These are phyloP conservation scores for Pararge aegeria DNA, from an alignment of 1,140 invertebrate species.

Conservation along the genomic window DNA sequence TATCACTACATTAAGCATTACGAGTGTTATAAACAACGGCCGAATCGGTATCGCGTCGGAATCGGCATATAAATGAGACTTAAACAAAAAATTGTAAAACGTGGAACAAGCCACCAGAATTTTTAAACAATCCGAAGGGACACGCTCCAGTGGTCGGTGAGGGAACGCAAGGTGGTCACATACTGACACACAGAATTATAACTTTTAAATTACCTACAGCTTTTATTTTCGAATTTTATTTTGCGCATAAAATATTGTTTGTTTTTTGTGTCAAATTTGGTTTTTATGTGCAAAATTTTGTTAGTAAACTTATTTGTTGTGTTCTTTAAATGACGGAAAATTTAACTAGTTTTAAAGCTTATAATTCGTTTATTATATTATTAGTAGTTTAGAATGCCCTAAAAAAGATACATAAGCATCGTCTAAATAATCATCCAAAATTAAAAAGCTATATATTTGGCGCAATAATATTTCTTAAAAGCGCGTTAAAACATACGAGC, in stretches of 20 bases:
- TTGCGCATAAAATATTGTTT: too few species aligned
- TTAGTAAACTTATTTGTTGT: too few species aligned
- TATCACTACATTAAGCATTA: slow-evolving; percentile 12
- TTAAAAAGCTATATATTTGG: too few species aligned
- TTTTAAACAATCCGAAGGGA: slow-evolving; percentile 40
- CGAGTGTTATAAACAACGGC: slow-evolving; percentile 18
- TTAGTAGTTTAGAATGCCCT: too few species aligned
- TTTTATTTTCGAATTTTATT: neutral
- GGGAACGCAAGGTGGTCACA: slow-evolving; percentile 26
- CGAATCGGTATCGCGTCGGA: slow-evolving; percentile 27
- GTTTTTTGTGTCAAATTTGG: too few species aligned
- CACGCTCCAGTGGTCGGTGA: slow-evolving; percentile 32
- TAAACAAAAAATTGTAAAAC: slow-evolving; percentile 32
- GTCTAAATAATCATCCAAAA: too few species aligned
- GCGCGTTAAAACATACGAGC: too few species aligned
- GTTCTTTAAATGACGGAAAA: too few species aligned
- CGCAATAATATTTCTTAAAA: too few species aligned
- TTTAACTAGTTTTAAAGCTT: too few species aligned
- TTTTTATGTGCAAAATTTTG: neutral
- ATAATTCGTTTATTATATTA: too few species aligned
- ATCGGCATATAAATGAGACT: slow-evolving; percentile 32
- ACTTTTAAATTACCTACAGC: neutral
- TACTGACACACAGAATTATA: slow-evolving; percentile 10
- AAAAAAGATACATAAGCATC: too few species aligned
- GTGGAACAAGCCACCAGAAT: slow-evolving; percentile 35